phyloP scores from a whole-genome alignment of 2,113 vertebrate species.

The Sturnus vulgaris region DNA sequence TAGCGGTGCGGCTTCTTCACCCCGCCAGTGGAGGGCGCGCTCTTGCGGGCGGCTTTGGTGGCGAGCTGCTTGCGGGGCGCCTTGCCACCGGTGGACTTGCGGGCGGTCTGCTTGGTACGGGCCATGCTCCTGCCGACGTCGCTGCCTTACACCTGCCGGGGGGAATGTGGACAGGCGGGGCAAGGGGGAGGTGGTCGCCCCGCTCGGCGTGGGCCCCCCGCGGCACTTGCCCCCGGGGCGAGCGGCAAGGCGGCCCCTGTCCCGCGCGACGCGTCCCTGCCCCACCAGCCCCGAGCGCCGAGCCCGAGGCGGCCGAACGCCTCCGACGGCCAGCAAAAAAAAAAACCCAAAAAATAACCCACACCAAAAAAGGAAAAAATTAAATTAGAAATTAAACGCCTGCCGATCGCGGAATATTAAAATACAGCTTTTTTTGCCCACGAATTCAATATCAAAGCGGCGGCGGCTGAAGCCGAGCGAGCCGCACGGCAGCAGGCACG shows the following conservation, averaged over 20 bases:
- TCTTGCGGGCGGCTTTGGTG: conserved; percentile 44
- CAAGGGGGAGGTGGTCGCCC: not conserved
- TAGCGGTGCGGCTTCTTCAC: conserved; percentile 92
- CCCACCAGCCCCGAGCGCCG: not conserved
- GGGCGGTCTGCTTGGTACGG: conserved; percentile 71
- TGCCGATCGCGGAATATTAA: not conserved
- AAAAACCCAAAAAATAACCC: too few relatives aligned
- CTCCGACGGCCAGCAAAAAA: not conserved
- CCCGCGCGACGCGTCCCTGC: not conserved
- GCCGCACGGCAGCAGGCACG: conserved; percentile 8
- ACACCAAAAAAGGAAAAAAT: not conserved
- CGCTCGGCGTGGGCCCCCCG: too few relatives aligned
- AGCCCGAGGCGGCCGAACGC: not conserved
- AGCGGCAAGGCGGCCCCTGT: not conserved
- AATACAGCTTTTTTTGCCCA: not conserved
- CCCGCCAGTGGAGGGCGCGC: conserved; percentile 82
- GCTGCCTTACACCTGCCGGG: conserved; percentile 62
- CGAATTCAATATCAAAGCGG: not conserved
- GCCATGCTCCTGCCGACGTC: conserved; percentile 76
- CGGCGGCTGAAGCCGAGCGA: not conserved
- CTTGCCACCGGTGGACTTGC: conserved; percentile 64
- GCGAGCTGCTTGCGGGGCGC: conserved; percentile 67
- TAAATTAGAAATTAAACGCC: conserved; percentile 5
- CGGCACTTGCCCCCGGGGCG: not conserved
- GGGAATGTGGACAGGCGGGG: not conserved